Percentiles rank a stretch among this genome's conserved stretches.
phyloP scores from a whole-genome alignment of 2,797 vertebrate genomes.

The Crocidura indochinensis region DNA sequence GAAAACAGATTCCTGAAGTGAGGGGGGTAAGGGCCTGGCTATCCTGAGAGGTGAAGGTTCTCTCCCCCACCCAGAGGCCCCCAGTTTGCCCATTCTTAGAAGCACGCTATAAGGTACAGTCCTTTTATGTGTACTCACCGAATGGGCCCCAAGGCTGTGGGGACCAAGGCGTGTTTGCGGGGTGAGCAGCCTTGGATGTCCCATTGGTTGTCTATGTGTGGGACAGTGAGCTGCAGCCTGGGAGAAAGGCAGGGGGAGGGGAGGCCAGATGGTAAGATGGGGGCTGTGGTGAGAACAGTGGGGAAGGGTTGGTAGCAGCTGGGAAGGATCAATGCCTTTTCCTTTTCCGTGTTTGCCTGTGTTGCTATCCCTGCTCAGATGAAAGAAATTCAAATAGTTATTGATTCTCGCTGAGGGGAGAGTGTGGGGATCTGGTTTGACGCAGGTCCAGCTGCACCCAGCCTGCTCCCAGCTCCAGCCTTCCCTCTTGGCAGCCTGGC shows the following conservation, averaged over 20 bases:
- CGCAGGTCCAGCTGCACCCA: slow-evolving; percentile 63
- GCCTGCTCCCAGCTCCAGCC: background rate
- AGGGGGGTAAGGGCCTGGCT: slow-evolving; percentile 50
- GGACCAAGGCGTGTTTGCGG: background rate
- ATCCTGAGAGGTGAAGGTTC: slow-evolving; percentile 52
- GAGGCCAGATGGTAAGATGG: slow-evolving; percentile 80
- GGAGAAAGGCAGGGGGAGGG: slow-evolving; percentile 67
- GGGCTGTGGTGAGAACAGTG: slow-evolving; percentile 75
- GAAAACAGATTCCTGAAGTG: slow-evolving; percentile 80
- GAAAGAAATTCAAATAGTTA: slow-evolving; percentile 88
- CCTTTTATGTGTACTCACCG: background rate
- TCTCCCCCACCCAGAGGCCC: background rate
- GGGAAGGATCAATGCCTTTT: slow-evolving; percentile 87
- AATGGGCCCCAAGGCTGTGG: background rate
- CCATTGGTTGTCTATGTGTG: slow-evolving; percentile 14
- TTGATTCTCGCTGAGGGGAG: slow-evolving; percentile 82
- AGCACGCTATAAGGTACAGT: background rate
- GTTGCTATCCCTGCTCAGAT: slow-evolving; percentile 87
- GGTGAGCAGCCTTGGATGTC: slow-evolving; percentile 25
- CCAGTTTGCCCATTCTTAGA: background rate
- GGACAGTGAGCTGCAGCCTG: slow-evolving; percentile 77
- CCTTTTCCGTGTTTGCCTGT: slow-evolving; percentile 85
- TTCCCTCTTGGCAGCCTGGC: background rate
- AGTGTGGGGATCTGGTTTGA: slow-evolving; percentile 72
- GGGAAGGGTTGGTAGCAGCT: slow-evolving; percentile 85